Conservation (phyloP, 2,888 invertebrate species). For the Teleogryllus oceanicus region DNA sequence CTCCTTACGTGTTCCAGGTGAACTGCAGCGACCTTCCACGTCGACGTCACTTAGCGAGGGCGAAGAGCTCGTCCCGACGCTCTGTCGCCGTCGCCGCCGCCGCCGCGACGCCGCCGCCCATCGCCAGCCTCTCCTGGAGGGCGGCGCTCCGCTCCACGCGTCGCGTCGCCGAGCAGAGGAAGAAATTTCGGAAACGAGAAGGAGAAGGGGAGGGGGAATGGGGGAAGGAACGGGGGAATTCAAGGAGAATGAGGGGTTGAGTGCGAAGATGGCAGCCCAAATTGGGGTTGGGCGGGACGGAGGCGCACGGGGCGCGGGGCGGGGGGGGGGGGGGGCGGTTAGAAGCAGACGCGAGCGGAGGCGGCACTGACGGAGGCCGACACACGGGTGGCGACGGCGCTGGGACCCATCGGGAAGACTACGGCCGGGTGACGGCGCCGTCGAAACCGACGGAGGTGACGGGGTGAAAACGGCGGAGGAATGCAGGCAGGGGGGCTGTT, state of each 20-base stretch:
- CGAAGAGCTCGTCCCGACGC: neutral
- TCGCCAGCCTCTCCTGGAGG: neutral
- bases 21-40: neutral
- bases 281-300: conserved; percentile 21
- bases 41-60: neutral
- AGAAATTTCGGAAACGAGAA: conserved; percentile 18
- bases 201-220: too few relatives aligned
- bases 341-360: neutral
- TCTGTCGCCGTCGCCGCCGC: neutral
- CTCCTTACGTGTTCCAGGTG: neutral
- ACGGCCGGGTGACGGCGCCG: too few relatives aligned
- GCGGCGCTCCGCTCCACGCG: neutral
- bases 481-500: too few relatives aligned
- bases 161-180: neutral
- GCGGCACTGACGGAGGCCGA: neutral
- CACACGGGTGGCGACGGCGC: neutral
- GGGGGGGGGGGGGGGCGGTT: neutral
- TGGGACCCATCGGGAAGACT: too few relatives aligned
- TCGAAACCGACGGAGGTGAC: too few relatives aligned
- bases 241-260: conserved; percentile 23
- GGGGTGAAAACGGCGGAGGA: too few relatives aligned
- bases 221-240: too few relatives aligned
- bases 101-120: neutral
- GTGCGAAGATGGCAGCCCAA: conserved; percentile 31
- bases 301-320: neutral